phyloP scores from a whole-genome alignment of 1,140 invertebrate genomes.

The Cydia pomonella region DNA sequence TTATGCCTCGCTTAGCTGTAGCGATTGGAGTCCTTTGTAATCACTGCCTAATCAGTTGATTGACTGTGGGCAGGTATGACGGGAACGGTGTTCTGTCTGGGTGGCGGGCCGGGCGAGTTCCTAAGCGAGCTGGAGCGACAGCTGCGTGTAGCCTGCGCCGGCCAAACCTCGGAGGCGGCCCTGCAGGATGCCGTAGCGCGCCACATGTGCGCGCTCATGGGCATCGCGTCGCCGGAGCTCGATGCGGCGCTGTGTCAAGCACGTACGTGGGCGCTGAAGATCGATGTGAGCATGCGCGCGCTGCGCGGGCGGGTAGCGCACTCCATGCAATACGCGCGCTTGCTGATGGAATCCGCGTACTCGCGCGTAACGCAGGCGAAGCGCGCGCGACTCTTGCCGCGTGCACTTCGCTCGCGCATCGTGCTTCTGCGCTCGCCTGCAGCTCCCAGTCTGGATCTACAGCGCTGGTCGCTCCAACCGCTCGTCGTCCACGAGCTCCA shows the following conservation, averaged over 20 bases:
- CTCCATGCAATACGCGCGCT: constrained; percentile 27
- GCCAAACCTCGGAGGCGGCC: neutral
- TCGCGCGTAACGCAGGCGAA: constrained; percentile 21
- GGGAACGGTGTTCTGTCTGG: constrained; percentile 35
- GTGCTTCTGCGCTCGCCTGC: constrained; percentile 30
- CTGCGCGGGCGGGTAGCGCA: neutral
- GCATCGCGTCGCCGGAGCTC: constrained; percentile 8
- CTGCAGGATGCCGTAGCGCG: neutral
- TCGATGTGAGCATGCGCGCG: neutral
- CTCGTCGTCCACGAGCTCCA: constrained; percentile 46
- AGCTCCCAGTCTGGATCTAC: neutral
- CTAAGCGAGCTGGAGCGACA: constrained; percentile 3
- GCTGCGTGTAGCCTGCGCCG: neutral
- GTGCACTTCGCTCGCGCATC: constrained; percentile 26
- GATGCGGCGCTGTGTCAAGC: neutral
- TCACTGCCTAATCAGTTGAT: neutral
- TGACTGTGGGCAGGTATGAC: constrained; percentile 31
- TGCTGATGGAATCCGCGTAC: neutral
- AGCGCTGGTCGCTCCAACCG: neutral
- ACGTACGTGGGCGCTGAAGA: constrained; percentile 21
- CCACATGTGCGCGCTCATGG: constrained; percentile 33
- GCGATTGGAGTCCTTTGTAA: neutral
- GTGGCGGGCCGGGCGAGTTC: constrained; percentile 35
- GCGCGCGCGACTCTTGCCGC: neutral
- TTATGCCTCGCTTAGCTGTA: neutral